phyloP scores from a whole-genome alignment of 35 echinoderm and acorn worm species.

The Apostichopus japonicus region DNA sequence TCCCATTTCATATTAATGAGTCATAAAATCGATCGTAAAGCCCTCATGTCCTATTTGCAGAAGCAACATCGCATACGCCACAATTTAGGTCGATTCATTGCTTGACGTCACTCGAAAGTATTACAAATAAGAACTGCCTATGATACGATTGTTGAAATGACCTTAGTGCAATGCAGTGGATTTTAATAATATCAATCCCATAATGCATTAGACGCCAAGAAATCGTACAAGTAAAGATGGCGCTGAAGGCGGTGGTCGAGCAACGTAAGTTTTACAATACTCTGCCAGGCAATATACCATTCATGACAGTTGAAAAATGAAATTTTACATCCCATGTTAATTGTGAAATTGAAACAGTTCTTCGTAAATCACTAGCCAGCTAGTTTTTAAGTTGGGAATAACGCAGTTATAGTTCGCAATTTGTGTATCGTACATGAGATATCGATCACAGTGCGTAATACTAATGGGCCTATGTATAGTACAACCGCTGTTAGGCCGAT shows the following conservation, averaged over 20 bases:
- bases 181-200: constrained; percentile 43
- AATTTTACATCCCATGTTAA: neutral
- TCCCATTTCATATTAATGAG: neutral
- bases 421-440: constrained; percentile 25
- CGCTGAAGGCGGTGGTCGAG: constrained; percentile 90
- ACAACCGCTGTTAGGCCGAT: too few relatives aligned
- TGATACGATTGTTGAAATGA: constrained; percentile 11
- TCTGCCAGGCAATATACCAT: neutral
- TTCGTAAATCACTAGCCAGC: neutral
- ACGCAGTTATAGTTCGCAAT: neutral
- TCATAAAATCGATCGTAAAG: neutral
- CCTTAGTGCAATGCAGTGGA: neutral
- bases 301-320: constrained; percentile 1
- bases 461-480: too few relatives aligned
- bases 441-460: constrained; percentile 24
- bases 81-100: neutral
- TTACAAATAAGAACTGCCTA: neutral
- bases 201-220: constrained; percentile 13
- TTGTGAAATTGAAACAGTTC: neutral
- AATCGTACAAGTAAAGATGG: constrained; percentile 71
- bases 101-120: neutral
- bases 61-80: neutral
- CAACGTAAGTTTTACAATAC: constrained; percentile 70
- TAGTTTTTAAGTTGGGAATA: neutral
- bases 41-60: neutral